A percentile compares a stretch with the other conserved stretches of the same genome.
Evolutionary conservation across 1,140 invertebrate species (phyloP).

Genomic region (Parasteatoda tepidariorum): DNA sequence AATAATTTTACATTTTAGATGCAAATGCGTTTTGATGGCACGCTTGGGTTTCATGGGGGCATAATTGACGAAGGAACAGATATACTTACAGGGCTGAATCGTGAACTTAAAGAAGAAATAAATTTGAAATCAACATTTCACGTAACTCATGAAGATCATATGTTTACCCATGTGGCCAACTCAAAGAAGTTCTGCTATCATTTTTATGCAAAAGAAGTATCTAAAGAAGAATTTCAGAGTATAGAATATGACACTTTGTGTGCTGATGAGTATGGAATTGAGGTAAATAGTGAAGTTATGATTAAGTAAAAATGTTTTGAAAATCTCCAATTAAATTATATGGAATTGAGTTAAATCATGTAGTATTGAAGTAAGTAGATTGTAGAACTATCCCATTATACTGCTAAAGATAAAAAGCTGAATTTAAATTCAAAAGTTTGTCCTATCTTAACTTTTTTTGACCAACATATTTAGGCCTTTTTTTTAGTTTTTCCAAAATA

Average conservation of each 20-base stretch:
- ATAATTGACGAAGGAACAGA: conserved; percentile 71
- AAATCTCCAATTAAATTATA: too few species aligned
- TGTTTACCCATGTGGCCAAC: conserved; percentile 65
- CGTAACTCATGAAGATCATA: conserved; percentile 65
- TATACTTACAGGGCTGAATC: conserved; percentile 69
- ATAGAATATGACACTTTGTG: conserved; percentile 67
- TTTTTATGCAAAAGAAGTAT: conserved; percentile 71
- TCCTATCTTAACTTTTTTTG: too few species aligned
- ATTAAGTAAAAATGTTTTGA: neutral
- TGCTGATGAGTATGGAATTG: conserved; percentile 70
- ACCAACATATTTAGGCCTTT: too few species aligned
- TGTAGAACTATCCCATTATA: too few species aligned
- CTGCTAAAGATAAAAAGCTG: too few species aligned
- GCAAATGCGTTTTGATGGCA: conserved; percentile 74
- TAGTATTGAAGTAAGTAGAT: too few species aligned
- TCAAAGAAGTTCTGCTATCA: conserved; percentile 69
- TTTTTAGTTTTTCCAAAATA: too few species aligned
- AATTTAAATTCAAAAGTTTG: too few species aligned
- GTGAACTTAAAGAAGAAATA: conserved; percentile 74
- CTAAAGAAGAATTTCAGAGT: conserved; percentile 67
- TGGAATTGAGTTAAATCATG: too few species aligned
- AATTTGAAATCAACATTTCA: conserved; percentile 68
- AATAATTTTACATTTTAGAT: too few species aligned
- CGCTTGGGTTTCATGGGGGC: conserved; percentile 75
- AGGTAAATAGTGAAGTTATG: conserved; percentile 65